Percentiles rank a stretch among this genome's conserved stretches.
phyloP scores from a whole-genome alignment of 1,140 invertebrate genomes.

The Scylla paramamosain region DNA sequence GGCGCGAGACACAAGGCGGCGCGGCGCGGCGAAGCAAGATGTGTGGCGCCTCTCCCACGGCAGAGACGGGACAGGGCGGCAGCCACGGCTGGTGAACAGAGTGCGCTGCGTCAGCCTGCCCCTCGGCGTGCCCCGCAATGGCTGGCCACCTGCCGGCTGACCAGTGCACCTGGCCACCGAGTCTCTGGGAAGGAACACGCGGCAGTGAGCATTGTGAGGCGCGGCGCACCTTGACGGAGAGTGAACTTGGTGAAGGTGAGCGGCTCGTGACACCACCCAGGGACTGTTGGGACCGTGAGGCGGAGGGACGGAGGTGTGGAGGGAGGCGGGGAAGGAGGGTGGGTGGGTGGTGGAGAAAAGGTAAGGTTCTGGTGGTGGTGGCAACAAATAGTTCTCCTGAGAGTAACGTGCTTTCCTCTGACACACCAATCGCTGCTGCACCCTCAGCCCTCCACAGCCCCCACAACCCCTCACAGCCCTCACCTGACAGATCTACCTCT shows the following conservation, averaged over 20 bases:
- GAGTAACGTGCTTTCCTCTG: background rate
- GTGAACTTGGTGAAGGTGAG: no score
- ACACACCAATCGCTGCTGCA: background rate
- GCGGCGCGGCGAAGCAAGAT: background rate
- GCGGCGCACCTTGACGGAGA: background rate
- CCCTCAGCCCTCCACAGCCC: background rate
- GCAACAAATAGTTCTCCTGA: no score
- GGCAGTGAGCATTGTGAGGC: background rate
- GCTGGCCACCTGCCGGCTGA: no score
- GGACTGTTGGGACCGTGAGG: no score
- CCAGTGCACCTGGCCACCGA: background rate
- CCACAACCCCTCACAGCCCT: background rate
- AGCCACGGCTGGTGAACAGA: background rate
- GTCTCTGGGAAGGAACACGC: conserved; percentile 5
- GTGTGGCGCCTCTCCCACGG: background rate
- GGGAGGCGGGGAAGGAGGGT: background rate
- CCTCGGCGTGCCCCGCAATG: no score
- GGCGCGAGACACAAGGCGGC: background rate
- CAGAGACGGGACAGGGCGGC: background rate
- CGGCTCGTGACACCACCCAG: no score
- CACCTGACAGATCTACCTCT: background rate
- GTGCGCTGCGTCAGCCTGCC: no score
- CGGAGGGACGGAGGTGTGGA: no score
- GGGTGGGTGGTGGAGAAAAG: no score
- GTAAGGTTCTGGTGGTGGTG: no score